Evolutionary conservation across 1,140 invertebrate genomes (phyloP), one percentile per base, ranked within the genome.

Genomic region (Colletes latitarsis): DNA sequence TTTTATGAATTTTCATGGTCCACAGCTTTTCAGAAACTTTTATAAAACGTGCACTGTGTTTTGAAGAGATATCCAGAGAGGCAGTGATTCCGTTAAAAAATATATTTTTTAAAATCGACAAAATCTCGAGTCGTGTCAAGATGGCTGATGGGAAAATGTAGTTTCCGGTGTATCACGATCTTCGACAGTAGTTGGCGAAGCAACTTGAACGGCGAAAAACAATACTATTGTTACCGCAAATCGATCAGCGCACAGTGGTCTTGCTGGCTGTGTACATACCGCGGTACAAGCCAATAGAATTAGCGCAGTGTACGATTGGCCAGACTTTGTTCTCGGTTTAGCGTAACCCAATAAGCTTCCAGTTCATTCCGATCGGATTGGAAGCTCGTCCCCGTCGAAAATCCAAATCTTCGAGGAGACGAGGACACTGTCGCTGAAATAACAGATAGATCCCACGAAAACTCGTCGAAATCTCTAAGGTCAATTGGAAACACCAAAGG

Each of bases 271-370:
- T 52, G 19, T 46, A 57, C 49, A 39, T 19, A 64, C n/a, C 46
- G n/a, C 46, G 10, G 46, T 15, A 21, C 62, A 39, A 39, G 49
- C 21, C 77, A 74, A 57, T 67, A 53, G 71, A 66, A 80, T 80
- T 74, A 74, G 77, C 19, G 21, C 52, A n/a, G 62, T 66, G 62
- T 49, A 74, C 53, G 70, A 64, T 66, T 66, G 62, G 19, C 53
- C 43, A 79, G 77, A 79, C 62, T 74, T 79, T 79, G 77, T 74
- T 79, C 62, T 74, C 21, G 66, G 12, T 82, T 52, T 57, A 21
- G 21, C 39, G 66, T 70, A 66, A 82, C 21, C 66, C 80, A 30
- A 82, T 71, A 82, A 77, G 68, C 69, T 68, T n/a, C 43, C 69
- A 5, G 57, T 81, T 76, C 62, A 41, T 76, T 68, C 39, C 46